phyloP scores from a whole-genome alignment of 2,113 vertebrate genomes.

The Amphiprion percula region DNA sequence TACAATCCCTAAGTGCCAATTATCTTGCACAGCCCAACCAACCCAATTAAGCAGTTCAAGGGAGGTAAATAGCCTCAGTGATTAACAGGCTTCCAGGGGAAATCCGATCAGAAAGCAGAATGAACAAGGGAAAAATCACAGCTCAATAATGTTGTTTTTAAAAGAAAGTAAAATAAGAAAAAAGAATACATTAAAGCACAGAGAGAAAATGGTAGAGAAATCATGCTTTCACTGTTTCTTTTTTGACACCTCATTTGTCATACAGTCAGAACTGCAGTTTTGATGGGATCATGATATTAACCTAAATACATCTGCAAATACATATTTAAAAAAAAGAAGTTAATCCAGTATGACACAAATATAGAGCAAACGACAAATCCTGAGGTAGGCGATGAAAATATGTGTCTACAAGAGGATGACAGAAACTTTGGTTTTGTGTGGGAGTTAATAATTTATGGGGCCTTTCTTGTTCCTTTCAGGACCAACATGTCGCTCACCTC shows the following conservation, averaged over 20 bases:
- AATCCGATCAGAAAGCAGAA: constrained; percentile 9
- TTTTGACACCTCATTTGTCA: not conserved
- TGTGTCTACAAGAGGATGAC: not conserved
- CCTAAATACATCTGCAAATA: constrained; percentile 22
- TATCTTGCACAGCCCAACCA: not conserved
- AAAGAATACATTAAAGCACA: not conserved
- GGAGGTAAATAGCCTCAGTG: not conserved
- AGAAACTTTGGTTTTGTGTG: not conserved
- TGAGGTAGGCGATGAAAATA: not conserved
- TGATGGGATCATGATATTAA: constrained; percentile 48
- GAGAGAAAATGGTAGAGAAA: too few relatives aligned
- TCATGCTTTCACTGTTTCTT: not conserved
- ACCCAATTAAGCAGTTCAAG: constrained; percentile 24
- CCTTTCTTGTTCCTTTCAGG: constrained; percentile 76
- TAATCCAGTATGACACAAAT: constrained; percentile 37
- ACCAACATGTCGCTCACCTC: constrained; percentile 94
- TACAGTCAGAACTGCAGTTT: not conserved
- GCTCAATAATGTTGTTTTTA: not conserved
- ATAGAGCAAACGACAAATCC: not conserved
- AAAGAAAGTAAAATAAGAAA: not conserved
- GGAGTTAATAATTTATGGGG: constrained; percentile 21
- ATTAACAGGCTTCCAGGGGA: constrained; percentile 24
- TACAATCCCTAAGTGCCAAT: constrained; percentile 25
- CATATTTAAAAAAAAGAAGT: not conserved
- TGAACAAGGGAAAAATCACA: not conserved